These are phyloP conservation scores for Oreochromis niloticus DNA, from an alignment of 2,113 vertebrate species.

Conservation along the genomic window DNA sequence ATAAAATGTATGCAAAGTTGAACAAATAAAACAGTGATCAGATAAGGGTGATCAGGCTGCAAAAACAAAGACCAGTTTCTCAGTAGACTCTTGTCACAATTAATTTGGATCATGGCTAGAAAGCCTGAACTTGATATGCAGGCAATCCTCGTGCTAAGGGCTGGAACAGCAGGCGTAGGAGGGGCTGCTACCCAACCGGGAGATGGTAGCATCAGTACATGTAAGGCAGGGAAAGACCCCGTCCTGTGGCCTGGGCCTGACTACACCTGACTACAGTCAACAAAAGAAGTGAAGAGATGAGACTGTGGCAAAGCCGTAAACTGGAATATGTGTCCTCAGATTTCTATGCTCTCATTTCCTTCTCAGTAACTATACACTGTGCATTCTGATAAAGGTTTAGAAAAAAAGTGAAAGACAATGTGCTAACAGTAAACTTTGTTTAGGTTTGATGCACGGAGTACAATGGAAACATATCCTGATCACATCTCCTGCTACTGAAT, in stretches of 20 bases:
- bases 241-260: neutral
- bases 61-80: conserved; percentile 1
- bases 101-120: neutral
- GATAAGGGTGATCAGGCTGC: neutral
- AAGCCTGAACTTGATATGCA: neutral
- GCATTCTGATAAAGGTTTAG: neutral
- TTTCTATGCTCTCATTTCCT: neutral
- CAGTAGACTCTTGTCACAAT: conserved; percentile 10
- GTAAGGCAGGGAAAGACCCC: neutral
- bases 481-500: neutral
- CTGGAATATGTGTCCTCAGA: neutral
- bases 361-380: neutral
- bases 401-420: neutral
- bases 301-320: neutral
- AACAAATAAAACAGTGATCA: neutral
- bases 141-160: neutral
- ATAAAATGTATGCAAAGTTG: neutral
- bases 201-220: neutral
- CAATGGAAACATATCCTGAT: neutral
- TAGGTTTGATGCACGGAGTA: accelerated
- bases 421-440: neutral
- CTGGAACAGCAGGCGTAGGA: neutral
- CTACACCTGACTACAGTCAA: neutral
- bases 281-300: neutral
- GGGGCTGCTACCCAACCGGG: neutral